Evolutionary conservation across 2,113 vertebrate genomes (phyloP), one percentile per base, ranked within the genome.

Genomic region (Zingel zingel): DNA sequence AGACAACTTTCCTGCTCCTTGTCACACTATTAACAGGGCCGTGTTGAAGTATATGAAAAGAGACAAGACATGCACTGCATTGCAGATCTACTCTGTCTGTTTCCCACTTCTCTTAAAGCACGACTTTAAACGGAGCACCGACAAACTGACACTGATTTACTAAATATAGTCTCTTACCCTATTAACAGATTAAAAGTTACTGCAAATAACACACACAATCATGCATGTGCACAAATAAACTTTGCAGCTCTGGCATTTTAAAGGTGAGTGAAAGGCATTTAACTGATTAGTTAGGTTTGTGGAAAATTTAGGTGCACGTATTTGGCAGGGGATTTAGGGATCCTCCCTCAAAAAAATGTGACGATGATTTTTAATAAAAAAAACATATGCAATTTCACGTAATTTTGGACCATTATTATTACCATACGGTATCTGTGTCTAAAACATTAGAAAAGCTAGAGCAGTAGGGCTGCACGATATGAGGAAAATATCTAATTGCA

Each of bases 31-130:
- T 30, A 66, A 50, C 69, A 30, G 73, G 33, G 75, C 8, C 71
- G 21, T 36, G 66, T 15, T 75, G 66, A 73, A 63, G 77, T 61
- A 6, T 47, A 80, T 69, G 59, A 58, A 57, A 72, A 66, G 74
- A 82, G 79, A 77, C 6, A 77, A 51, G 68, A 71, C 30, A 10
- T 48, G 67, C 71, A 56, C 79, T 79, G 76, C 82, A 87, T 12
- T 87, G 82, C 82, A 80, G 85, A 71, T 63, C 73, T 64, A 75
- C 77, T 88, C 65, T n/a, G 45, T 79, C 30, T 77, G 68, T 70
- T 72, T 64, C 70, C 68, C 53, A 36, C 77, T 56, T 54, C 74
- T 78, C 53, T 81, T 66, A 67, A n/a, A 67, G 69, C 80, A 21
- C 14, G 0, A 61, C 51, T 75, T 65, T 79, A 65, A 65, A 70